A percentile compares a stretch with the other conserved stretches of the same genome.
These are phyloP conservation scores for Polyergus mexicanus DNA, from an alignment of 1,140 invertebrate genomes.

Conservation along the genomic window DNA sequence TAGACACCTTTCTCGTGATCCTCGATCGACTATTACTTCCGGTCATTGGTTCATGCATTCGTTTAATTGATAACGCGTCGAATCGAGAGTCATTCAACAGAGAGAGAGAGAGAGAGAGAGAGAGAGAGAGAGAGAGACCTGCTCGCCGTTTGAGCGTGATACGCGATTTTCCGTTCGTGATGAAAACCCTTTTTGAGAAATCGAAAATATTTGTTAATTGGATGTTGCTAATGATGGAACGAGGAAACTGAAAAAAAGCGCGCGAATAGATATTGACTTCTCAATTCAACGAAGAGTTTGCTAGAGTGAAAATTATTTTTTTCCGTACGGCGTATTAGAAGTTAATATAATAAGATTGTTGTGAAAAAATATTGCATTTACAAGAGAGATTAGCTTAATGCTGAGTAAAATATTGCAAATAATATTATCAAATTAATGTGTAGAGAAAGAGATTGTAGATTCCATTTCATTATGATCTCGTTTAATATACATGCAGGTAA, in stretches of 20 bases:
- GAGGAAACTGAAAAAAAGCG: not conserved
- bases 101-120: not conserved
- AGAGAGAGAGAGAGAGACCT: not conserved
- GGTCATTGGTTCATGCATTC: slow-evolving; percentile 55
- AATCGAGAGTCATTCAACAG: slow-evolving; percentile 49
- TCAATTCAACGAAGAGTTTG: not conserved
- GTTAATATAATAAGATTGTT: slow-evolving; percentile 4
- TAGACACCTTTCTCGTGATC: slow-evolving; percentile 34
- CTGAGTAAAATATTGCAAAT: not conserved
- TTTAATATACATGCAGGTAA: slow-evolving; percentile 8
- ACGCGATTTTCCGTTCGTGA: slow-evolving; percentile 43
- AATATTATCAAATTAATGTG: not conserved
- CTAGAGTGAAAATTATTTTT: slow-evolving; percentile 7
- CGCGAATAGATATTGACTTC: not conserved
- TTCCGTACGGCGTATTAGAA: not conserved
- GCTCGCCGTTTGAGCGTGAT: slow-evolving; percentile 11
- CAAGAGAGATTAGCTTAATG: not conserved
- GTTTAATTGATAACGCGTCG: slow-evolving; percentile 54
- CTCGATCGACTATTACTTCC: slow-evolving; percentile 55
- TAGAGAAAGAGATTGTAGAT: not conserved
- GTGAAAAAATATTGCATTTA: not conserved
- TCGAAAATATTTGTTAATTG: slow-evolving; percentile 61
- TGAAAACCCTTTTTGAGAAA: slow-evolving; percentile 42
- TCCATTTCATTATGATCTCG: not conserved
- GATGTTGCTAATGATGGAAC: slow-evolving; percentile 50